phyloP scores from a whole-genome alignment of 2,113 vertebrate species.

The Gobius niger region DNA sequence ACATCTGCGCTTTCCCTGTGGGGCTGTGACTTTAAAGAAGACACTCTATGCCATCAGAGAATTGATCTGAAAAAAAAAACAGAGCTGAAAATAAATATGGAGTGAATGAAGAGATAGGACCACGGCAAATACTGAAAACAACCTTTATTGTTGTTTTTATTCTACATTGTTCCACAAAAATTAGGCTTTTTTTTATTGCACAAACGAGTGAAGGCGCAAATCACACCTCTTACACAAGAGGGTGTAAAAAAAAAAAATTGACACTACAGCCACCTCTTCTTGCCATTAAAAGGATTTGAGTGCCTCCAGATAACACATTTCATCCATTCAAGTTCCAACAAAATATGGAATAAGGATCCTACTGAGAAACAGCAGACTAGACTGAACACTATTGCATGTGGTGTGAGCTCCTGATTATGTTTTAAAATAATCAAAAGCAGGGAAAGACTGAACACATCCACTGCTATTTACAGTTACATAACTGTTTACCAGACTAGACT shows the following conservation, averaged over 20 bases:
- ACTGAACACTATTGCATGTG: conserved; percentile 8
- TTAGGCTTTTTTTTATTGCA: conserved; percentile 31
- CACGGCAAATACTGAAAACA: conserved; percentile 38
- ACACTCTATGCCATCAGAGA: conserved; percentile 13
- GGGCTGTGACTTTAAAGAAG: background rate
- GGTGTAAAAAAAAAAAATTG: conserved; percentile 10
- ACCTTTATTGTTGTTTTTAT: conserved; percentile 54
- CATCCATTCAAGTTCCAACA: conserved; percentile 15
- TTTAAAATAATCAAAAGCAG: conserved; percentile 49
- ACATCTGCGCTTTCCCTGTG: conserved; percentile 1
- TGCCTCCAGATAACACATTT: conserved; percentile 17
- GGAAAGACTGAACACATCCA: conserved; percentile 34
- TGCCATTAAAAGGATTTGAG: conserved; percentile 13
- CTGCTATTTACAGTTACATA: conserved; percentile 42
- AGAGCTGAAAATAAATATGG: background rate
- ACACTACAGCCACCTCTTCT: conserved; percentile 23
- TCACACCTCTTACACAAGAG: conserved; percentile 33
- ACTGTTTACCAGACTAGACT: conserved; percentile 46
- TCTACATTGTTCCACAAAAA: conserved; percentile 32
- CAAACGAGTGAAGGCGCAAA: conserved; percentile 26
- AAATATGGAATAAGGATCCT: conserved; percentile 41
- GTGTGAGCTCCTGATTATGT: conserved; percentile 38
- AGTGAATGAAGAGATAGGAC: conserved; percentile 1
- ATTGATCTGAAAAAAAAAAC: background rate
- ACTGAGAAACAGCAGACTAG: conserved; percentile 2